Evolutionary conservation across 2,888 invertebrate genomes (phyloP).

Genomic region (Mystacides longicornis): DNA sequence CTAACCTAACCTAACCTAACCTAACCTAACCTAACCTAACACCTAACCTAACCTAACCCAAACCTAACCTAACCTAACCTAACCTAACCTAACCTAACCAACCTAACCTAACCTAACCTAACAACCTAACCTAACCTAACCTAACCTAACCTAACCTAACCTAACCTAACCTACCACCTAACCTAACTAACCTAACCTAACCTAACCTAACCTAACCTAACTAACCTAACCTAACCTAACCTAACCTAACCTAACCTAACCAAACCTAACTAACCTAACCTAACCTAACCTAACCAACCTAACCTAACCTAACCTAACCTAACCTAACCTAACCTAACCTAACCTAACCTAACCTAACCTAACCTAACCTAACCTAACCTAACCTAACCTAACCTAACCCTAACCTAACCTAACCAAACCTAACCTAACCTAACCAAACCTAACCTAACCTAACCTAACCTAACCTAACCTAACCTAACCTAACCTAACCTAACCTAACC

Average conservation of each 20-base stretch:
- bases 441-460: slow-evolving; percentile 11
- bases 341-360: slow-evolving; percentile 11
- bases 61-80: slow-evolving; percentile 19
- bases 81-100: slow-evolving; percentile 18
- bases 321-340: slow-evolving; percentile 26
- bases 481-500: slow-evolving; percentile 14
- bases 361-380: slow-evolving; percentile 11
- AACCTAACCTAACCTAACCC: slow-evolving; percentile 8
- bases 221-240: slow-evolving; percentile 24
- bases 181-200: slow-evolving; percentile 21
- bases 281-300: slow-evolving; percentile 26
- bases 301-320: slow-evolving; percentile 18
- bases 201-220: slow-evolving; percentile 20
- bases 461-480: slow-evolving; percentile 11
- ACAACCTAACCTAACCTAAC: slow-evolving; percentile 16
- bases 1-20: slow-evolving; percentile 22
- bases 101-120: slow-evolving; percentile 19
- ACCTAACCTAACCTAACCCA: slow-evolving; percentile 22
- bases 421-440: slow-evolving; percentile 10
- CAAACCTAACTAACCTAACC: slow-evolving; percentile 26
- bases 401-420: slow-evolving; percentile 8
- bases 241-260: slow-evolving; percentile 25
- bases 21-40: slow-evolving; percentile 20
- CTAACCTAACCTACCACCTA: slow-evolving; percentile 20
- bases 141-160: slow-evolving; percentile 18